Evolutionary conservation across 2,113 vertebrate genomes (phyloP).

Genomic region (Oreotrochilus melanogaster): DNA sequence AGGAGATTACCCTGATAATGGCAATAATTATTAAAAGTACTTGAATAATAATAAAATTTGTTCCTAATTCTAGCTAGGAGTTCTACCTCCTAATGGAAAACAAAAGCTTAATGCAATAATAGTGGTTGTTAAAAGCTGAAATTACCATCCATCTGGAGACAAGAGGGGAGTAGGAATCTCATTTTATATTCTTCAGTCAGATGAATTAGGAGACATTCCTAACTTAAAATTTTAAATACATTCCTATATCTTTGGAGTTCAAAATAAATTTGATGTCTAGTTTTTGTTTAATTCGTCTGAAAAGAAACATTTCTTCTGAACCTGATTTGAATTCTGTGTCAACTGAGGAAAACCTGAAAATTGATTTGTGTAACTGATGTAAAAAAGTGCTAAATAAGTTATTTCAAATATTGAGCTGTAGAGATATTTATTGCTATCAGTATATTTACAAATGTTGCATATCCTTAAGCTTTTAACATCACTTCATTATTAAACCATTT

Average conservation of each 20-base stretch:
- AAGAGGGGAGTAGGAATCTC: background rate
- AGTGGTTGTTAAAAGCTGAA: background rate
- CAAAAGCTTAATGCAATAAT: background rate
- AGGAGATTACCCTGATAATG: background rate
- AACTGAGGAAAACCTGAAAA: constrained; percentile 29
- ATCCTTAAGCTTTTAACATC: background rate
- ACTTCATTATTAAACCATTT: background rate
- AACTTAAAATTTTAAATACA: background rate
- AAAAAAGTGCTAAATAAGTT: background rate
- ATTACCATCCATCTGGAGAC: background rate
- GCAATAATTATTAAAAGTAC: background rate
- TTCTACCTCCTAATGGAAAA: background rate
- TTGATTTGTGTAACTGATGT: background rate
- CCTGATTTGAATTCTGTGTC: constrained; percentile 9
- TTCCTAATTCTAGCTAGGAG: background rate
- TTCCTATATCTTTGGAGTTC: background rate
- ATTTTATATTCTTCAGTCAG: background rate
- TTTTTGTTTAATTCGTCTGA: background rate
- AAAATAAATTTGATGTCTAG: background rate
- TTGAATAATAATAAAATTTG: background rate
- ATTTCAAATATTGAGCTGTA: background rate
- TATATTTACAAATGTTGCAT: background rate
- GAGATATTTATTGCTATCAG: background rate
- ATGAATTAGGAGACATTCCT: background rate
- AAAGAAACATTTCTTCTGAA: background rate